Evolutionary conservation across 2,797 vertebrate species (phyloP), one percentile per base, ranked within the genome.

Genomic region (Columba guinea): DNA sequence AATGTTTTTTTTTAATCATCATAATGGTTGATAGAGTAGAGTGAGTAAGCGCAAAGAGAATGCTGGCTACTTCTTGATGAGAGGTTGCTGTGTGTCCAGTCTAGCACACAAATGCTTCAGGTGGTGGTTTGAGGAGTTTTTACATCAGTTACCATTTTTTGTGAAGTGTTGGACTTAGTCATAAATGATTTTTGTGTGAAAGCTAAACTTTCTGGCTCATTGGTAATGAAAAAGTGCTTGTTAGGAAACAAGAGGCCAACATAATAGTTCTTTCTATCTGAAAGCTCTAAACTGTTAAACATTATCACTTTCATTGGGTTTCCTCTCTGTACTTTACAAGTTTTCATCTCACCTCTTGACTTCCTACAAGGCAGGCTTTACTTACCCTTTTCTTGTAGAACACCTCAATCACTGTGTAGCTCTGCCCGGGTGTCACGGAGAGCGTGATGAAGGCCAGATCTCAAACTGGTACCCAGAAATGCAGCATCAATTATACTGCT

Each of bases 101-200:
- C 23, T 64, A 18, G 39, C 60, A 35, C 5, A 20, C 2, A 3
- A 1, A 1, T 20, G 24, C 9, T 67, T 76, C 48, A 53, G 39
- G 11, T 30, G 24, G 7, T 63, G 10, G 13, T 39, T 90, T 55
- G 34, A 48, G 26, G 37, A 64, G 4, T 16, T 24, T 71, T 68
- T 71, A 5, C 8, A 14, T 86, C 15, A 37, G 9, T n/a, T 81
- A 21, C 2, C 4, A 8, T 13, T 73, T 11, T 28, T 74, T 46
- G 15, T 49, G 32, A 34, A 1, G 1, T 32, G 3, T 10, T 67
- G 35, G 9, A 35, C 8, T 49, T 0, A 0, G 4, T 30, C 49
- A n/a, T 49, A 41, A 52, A 10, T 52, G 27, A 13, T 63, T 67
- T 74, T 74, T 75, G 14, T 83, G 28, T 65, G 44, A 52, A 84